Percentiles rank a stretch among this genome's conserved stretches.
These are phyloP conservation scores for Paedocypris micromegethes DNA, from an alignment of 2,797 vertebrate genomes.

Conservation along the genomic window DNA sequence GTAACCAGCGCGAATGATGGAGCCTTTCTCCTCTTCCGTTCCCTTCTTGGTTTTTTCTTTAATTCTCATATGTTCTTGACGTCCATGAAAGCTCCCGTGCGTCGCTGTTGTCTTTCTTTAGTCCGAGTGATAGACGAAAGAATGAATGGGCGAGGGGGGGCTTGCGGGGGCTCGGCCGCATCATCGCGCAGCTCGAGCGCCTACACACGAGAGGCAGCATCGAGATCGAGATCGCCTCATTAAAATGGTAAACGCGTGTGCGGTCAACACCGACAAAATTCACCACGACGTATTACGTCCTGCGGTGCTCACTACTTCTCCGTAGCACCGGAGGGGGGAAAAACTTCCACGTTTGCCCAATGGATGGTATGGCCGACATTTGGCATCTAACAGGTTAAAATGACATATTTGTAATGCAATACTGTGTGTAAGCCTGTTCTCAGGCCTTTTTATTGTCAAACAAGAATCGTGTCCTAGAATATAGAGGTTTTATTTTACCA, in stretches of 20 bases:
- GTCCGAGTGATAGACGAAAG: slow-evolving; percentile 59
- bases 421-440: too few species aligned
- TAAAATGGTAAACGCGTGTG: slow-evolving; percentile 13
- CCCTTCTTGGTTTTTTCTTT: slow-evolving; percentile 5
- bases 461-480: too few species aligned
- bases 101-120: slow-evolving; percentile 49
- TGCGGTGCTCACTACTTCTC: too few species aligned
- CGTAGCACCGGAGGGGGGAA: too few species aligned
- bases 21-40: slow-evolving; percentile 30
- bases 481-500: too few species aligned
- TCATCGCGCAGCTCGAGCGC: slow-evolving; percentile 21
- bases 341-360: too few species aligned
- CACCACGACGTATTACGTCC: too few species aligned
- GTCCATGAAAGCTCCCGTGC: slow-evolving; percentile 56
- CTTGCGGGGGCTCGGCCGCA: slow-evolving; percentile 53
- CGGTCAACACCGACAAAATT: too few species aligned
- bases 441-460: too few species aligned
- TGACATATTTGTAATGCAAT: too few species aligned
- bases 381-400: too few species aligned
- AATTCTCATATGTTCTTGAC: slow-evolving; percentile 56
- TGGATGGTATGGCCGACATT: too few species aligned
- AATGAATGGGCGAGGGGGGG: slow-evolving; percentile 56
- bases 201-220: slow-evolving; percentile 21
- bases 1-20: slow-evolving; percentile 24
- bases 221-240: slow-evolving; percentile 5